Evolutionary conservation across 2,113 vertebrate species (phyloP).

Genomic region (Ceyx cyanopectus): DNA sequence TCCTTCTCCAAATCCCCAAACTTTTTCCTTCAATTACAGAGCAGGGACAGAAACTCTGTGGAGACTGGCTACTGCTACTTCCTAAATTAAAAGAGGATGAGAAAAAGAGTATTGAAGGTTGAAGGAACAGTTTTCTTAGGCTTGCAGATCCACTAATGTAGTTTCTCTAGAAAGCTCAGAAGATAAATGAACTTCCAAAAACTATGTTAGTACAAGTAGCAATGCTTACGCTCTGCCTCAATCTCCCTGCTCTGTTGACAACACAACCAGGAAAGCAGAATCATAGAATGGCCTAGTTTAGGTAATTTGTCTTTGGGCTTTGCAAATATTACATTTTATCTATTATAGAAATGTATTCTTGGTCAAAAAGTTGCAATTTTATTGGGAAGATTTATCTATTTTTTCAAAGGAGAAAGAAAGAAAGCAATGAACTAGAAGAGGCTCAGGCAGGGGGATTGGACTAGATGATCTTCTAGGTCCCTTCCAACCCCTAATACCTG

Average conservation of each 20-base stretch:
- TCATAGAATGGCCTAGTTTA: neutral
- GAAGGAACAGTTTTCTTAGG: neutral
- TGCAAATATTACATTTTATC: neutral
- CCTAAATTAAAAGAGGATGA: neutral
- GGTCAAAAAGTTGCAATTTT: too few relatives aligned
- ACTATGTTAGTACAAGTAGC: neutral
- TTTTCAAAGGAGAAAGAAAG: neutral
- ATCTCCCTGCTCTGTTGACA: neutral
- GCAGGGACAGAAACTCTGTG: neutral
- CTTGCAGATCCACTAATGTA: neutral
- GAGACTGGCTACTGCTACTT: neutral
- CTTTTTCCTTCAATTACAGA: neutral
- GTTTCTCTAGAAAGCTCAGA: neutral
- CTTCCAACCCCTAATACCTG: too few relatives aligned
- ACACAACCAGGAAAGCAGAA: neutral
- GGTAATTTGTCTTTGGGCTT: neutral
- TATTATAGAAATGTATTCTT: too few relatives aligned
- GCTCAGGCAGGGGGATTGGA: too few relatives aligned
- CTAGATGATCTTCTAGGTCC: too few relatives aligned
- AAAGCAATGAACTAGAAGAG: neutral
- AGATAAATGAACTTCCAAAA: neutral
- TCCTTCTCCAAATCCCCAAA: neutral
- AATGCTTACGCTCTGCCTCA: neutral
- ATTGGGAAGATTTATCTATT: neutral
- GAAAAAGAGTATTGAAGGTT: neutral